These are phyloP conservation scores for Drosophila bunnanda DNA, from an alignment of 2,888 invertebrate genomes.

Conservation along the genomic window DNA sequence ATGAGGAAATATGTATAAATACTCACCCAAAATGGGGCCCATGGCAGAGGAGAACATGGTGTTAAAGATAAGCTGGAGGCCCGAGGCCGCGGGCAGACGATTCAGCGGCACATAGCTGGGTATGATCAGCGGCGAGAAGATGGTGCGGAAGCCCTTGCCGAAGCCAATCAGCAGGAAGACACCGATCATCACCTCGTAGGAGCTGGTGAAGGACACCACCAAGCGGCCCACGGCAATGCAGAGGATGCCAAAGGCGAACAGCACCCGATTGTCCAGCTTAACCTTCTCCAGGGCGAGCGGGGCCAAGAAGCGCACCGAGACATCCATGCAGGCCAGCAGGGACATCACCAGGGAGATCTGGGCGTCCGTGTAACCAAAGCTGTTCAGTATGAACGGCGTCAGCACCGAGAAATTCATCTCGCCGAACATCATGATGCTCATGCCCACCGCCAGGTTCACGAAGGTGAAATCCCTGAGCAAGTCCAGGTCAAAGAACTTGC, in stretches of 20 bases:
- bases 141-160: conserved; percentile 90
- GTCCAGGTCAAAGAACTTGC: conserved; percentile 89
- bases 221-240: conserved; percentile 85
- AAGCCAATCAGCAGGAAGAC: conserved; percentile 89
- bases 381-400: conserved; percentile 89
- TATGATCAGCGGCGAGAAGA: conserved; percentile 90
- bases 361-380: conserved; percentile 86
- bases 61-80: conserved; percentile 88
- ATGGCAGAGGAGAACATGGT: conserved; percentile 87
- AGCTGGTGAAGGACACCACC: conserved; percentile 85
- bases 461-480: conserved; percentile 89
- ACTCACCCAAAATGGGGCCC: conserved; percentile 89
- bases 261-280: conserved; percentile 89
- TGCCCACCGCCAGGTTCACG: conserved; percentile 89
- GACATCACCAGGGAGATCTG: conserved; percentile 90
- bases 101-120: conserved; percentile 89
- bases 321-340: conserved; percentile 88
- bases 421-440: conserved; percentile 90
- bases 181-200: conserved; percentile 86
- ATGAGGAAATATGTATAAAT: background rate
- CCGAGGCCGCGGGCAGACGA: conserved; percentile 89
- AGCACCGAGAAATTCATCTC: conserved; percentile 90
- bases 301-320: conserved; percentile 88
- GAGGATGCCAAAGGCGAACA: conserved; percentile 88
- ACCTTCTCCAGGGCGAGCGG: conserved; percentile 89